A percentile compares a stretch with the other conserved stretches of the same genome.
These are phyloP conservation scores for Perccottus glenii DNA, from an alignment of 2,113 vertebrate genomes.

Conservation along the genomic window DNA sequence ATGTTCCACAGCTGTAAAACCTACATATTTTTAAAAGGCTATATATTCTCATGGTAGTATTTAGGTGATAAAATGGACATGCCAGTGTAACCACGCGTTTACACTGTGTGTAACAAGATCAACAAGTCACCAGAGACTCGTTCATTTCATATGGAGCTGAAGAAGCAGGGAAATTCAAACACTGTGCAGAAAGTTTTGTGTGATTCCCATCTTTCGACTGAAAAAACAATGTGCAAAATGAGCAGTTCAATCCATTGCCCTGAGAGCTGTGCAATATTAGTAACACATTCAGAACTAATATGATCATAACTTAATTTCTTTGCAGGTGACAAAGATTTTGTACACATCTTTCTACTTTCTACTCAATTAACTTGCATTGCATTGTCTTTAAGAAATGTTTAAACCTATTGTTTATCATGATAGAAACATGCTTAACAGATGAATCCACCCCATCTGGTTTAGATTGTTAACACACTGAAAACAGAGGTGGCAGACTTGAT, in stretches of 20 bases:
- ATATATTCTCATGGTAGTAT: conserved; percentile 14
- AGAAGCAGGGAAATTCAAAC: neutral
- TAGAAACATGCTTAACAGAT: neutral
- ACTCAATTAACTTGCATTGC: no score
- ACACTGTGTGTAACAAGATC: conserved; percentile 40
- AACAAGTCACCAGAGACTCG: conserved; percentile 55
- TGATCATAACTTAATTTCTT: no score
- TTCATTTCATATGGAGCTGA: conserved; percentile 21
- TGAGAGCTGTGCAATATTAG: no score
- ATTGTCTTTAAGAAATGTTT: no score
- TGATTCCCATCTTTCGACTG: no score
- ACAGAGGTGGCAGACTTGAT: conserved; percentile 30
- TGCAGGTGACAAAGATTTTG: no score
- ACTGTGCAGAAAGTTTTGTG: neutral
- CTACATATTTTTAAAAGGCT: neutral
- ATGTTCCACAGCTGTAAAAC: conserved; percentile 40
- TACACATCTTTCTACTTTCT: no score
- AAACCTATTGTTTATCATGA: no score
- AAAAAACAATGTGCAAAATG: no score
- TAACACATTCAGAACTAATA: no score
- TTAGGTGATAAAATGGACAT: conserved; percentile 32
- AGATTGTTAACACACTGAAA: conserved; percentile 29
- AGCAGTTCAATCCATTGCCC: no score
- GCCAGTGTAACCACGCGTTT: conserved; percentile 15
- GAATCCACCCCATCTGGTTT: conserved; percentile 31